A percentile compares a stretch with the other conserved stretches of the same genome.
phyloP scores from a whole-genome alignment of 2,888 invertebrate species.

The Xylota sylvarum region DNA sequence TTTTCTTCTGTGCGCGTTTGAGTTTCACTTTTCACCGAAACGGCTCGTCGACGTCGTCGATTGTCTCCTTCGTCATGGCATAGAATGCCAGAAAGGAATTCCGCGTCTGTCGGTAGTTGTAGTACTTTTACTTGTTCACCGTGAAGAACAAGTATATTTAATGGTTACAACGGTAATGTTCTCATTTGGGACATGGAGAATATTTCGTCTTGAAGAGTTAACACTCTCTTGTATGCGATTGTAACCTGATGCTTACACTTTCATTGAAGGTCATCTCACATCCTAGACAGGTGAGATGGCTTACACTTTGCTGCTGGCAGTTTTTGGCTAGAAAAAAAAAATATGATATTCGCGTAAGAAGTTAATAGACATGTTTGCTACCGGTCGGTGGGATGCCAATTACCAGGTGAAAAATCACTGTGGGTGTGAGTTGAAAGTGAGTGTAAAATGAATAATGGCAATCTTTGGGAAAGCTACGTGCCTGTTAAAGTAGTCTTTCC shows the following conservation, averaged over 20 bases:
- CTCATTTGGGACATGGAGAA: conserved; percentile 29
- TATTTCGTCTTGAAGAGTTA: conserved; percentile 35
- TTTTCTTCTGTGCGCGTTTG: conserved; percentile 44
- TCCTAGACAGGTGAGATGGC: conserved; percentile 30
- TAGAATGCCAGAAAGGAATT: conserved; percentile 68
- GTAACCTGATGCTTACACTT: conserved; percentile 56
- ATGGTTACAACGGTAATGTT: conserved; percentile 59
- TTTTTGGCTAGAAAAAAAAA: conserved; percentile 37
- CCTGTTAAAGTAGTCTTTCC: not conserved
- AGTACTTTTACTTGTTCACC: conserved; percentile 66
- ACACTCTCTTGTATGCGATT: conserved; percentile 34
- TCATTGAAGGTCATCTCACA: conserved; percentile 69
- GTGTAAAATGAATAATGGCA: conserved; percentile 50
- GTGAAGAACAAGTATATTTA: conserved; percentile 43
- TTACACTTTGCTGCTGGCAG: conserved; percentile 26
- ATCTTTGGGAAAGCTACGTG: conserved; percentile 46
- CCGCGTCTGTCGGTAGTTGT: conserved; percentile 30
- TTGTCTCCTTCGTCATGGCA: conserved; percentile 51
- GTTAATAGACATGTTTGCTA: conserved; percentile 59
- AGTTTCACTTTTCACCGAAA: conserved; percentile 68
- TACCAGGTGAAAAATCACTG: conserved; percentile 46
- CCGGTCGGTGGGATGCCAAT: conserved; percentile 47
- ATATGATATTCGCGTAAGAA: conserved; percentile 21
- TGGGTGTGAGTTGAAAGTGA: conserved; percentile 63
- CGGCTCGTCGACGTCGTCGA: conserved; percentile 13